Conservation (phyloP, 2,888 invertebrate genomes). For the Drosophila diplacantha region DNA sequence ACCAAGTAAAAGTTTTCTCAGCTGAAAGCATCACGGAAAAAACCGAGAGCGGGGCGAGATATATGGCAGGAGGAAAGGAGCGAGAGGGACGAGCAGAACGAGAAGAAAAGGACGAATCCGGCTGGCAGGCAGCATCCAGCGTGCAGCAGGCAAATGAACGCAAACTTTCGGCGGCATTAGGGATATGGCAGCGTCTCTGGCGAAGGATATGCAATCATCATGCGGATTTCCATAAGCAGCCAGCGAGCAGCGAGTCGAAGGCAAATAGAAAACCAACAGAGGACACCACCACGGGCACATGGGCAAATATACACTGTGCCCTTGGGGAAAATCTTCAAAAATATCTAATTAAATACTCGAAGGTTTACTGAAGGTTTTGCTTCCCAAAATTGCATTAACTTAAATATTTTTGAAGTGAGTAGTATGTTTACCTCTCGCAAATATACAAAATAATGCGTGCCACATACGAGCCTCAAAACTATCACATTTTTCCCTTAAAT, state of each 20-base stretch:
- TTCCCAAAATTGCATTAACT: not conserved
- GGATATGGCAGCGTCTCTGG: slow-evolving; percentile 65
- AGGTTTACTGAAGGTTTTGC: too few relatives aligned
- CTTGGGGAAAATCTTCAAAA: not conserved
- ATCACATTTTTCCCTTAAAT: too few relatives aligned
- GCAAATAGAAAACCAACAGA: slow-evolving; percentile 64
- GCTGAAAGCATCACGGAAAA: slow-evolving; percentile 48
- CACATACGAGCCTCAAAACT: not conserved
- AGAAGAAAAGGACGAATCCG: slow-evolving; percentile 33
- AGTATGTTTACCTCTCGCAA: not conserved
- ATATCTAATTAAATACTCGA: not conserved
- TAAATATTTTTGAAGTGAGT: not conserved
- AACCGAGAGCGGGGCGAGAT: slow-evolving; percentile 16
- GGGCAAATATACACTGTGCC: slow-evolving; percentile 28
- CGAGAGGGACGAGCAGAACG: slow-evolving; percentile 5
- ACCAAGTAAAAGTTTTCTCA: slow-evolving; percentile 62
- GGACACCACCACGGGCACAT: slow-evolving; percentile 33
- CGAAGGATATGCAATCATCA: slow-evolving; percentile 72
- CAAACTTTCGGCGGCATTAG: slow-evolving; percentile 68
- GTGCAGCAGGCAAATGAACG: slow-evolving; percentile 61
- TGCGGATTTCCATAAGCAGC: slow-evolving; percentile 72
- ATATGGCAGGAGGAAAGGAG: slow-evolving; percentile 22
- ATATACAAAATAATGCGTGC: not conserved
- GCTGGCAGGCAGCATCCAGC: slow-evolving; percentile 30
- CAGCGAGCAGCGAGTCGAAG: slow-evolving; percentile 50